Conservation (phyloP, 2,797 vertebrate species). For the Eulemur rubriventer region DNA sequence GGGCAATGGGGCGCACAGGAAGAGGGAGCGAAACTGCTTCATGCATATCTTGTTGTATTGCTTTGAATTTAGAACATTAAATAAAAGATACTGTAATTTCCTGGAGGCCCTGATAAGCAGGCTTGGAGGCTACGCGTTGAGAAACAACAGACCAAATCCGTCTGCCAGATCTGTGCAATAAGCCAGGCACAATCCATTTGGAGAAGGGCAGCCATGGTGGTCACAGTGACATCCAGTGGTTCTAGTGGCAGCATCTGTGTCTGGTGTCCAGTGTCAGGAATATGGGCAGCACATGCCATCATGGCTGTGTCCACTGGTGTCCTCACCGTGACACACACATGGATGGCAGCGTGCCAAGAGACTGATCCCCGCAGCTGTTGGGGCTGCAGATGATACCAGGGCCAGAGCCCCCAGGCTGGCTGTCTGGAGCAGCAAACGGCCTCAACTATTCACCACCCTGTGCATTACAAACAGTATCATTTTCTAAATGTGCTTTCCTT, state of each 20-base stretch:
- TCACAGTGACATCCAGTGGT: not conserved
- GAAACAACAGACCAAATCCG: not conserved
- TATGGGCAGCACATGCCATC: not conserved
- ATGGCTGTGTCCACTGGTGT: not conserved
- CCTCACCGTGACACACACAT: not conserved
- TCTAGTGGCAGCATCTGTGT: not conserved
- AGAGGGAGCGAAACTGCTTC: not conserved
- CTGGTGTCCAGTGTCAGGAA: not conserved
- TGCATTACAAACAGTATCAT: not conserved
- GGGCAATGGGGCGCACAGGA: rapidly evolving
- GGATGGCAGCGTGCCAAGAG: not conserved
- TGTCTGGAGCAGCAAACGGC: not conserved
- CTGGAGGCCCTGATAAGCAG: not conserved
- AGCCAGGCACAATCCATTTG: not conserved
- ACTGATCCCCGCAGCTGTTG: not conserved
- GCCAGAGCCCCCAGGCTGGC: not conserved
- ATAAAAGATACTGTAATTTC: not conserved
- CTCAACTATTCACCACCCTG: not conserved
- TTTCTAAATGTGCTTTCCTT: not conserved
- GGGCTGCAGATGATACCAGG: not conserved
- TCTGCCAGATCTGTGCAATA: not conserved
- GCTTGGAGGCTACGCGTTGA: not conserved
- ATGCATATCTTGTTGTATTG: not conserved
- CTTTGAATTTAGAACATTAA: not conserved
- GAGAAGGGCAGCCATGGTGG: not conserved